Evolutionary conservation across 2,797 vertebrate genomes (phyloP).

Genomic region (Aeoliscus strigatus): DNA sequence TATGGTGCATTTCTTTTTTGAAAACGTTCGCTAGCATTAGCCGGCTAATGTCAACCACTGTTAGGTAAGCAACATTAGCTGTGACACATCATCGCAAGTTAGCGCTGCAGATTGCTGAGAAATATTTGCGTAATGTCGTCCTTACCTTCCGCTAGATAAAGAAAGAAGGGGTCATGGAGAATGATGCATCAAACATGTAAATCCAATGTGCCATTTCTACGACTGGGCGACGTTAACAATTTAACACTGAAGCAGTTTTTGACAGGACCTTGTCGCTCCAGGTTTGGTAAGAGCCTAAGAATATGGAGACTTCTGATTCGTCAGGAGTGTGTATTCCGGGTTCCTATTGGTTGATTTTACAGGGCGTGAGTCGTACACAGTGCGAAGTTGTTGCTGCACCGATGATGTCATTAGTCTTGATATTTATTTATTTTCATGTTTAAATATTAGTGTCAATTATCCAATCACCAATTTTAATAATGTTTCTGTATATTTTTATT

Average conservation of each 20-base stretch:
- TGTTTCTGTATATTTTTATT: no score
- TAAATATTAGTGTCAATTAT: no score
- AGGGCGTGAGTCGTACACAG: not conserved
- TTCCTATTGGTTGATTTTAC: constrained; percentile 53
- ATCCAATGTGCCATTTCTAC: constrained; percentile 56
- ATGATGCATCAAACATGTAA: constrained; percentile 34
- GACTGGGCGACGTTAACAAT: not conserved
- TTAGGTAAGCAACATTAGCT: constrained; percentile 10
- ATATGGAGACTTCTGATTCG: constrained; percentile 63
- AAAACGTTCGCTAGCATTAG: not conserved
- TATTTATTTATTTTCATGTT: no score
- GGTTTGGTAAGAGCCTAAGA: constrained; percentile 16
- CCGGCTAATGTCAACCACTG: constrained; percentile 3
- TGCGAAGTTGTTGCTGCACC: constrained; percentile 11
- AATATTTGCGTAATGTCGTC: not conserved
- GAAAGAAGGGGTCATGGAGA: constrained; percentile 27
- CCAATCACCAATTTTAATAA: no score
- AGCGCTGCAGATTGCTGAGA: constrained; percentile 3
- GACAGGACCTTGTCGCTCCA: constrained; percentile 4
- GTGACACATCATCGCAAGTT: constrained; percentile 47
- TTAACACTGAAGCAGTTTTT: constrained; percentile 14
- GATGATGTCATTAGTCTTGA: constrained; percentile 34
- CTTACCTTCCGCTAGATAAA: constrained; percentile 79
- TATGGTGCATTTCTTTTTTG: no score
- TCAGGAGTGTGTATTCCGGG: constrained; percentile 3